phyloP scores from a whole-genome alignment of 1,140 invertebrate genomes.

The Rhopalosiphum maidis region DNA sequence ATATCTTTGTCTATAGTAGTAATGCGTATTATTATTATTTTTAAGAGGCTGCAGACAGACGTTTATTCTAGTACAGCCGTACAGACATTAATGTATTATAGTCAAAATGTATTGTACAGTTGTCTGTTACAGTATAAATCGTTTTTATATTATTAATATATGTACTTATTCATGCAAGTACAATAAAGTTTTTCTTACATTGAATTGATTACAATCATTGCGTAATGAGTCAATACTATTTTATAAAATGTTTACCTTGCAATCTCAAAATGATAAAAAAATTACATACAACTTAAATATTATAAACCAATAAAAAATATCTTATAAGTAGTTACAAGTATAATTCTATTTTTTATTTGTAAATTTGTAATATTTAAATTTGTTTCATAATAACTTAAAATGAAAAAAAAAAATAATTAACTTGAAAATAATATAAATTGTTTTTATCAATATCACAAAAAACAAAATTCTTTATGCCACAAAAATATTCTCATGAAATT shows the following conservation, averaged over 20 bases:
- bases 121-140: neutral
- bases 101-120: neutral
- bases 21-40: neutral
- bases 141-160: neutral
- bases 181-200: neutral
- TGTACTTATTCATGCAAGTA: neutral
- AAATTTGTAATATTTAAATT: neutral
- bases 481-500: neutral
- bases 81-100: neutral
- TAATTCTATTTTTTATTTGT: neutral
- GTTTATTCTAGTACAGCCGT: neutral
- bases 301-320: neutral
- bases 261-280: neutral
- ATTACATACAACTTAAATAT: neutral
- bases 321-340: neutral
- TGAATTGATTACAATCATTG: neutral
- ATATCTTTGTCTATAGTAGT: neutral
- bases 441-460: neutral
- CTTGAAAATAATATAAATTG: neutral
- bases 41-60: neutral
- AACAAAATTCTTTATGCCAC: neutral
- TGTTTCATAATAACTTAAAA: neutral
- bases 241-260: neutral
- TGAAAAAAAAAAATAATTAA: neutral
- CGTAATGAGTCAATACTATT: neutral